Conservation (phyloP, 1,140 invertebrate species). For the Heliothis subflexa region DNA sequence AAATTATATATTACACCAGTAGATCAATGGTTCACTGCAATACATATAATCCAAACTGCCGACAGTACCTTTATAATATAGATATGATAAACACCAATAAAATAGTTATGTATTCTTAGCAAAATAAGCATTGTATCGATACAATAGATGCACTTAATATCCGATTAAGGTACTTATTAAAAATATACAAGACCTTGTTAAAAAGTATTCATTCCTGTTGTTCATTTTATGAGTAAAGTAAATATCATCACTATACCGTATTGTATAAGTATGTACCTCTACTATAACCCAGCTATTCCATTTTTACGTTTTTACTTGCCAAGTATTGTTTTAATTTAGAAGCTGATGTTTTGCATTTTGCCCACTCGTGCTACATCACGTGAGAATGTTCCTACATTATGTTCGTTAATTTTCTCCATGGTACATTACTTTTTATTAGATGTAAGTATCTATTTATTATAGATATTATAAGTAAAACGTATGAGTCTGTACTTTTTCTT, state of each 20-base stretch:
- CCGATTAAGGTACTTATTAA: constrained; percentile 34
- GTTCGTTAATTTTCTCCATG: constrained; percentile 61
- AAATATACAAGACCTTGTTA: constrained; percentile 40
- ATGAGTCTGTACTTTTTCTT: constrained; percentile 65
- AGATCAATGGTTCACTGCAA: constrained; percentile 35
- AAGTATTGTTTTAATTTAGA: constrained; percentile 70
- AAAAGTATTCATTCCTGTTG: constrained; percentile 64
- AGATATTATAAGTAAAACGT: constrained; percentile 64
- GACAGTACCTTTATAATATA: constrained; percentile 16
- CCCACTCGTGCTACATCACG: constrained; percentile 67
- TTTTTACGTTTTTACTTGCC: constrained; percentile 68
- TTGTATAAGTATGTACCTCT: constrained; percentile 7
- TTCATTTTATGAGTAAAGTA: constrained; percentile 48
- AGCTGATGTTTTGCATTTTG: constrained; percentile 64
- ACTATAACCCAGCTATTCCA: constrained; percentile 55
- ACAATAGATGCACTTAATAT: constrained; percentile 49
- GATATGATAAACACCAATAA: constrained; percentile 36
- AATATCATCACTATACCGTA: constrained; percentile 36
- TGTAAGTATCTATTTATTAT: constrained; percentile 76
- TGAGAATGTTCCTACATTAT: constrained; percentile 77
- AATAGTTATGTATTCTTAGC: constrained; percentile 32
- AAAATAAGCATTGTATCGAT: constrained; percentile 27
- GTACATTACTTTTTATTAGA: constrained; percentile 62
- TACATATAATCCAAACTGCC: constrained; percentile 37
- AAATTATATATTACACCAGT: constrained; percentile 60